Base-by-base conservation (phyloP, 2,113 vertebrate species). In the Rhinoptilus africanus region DNA sequence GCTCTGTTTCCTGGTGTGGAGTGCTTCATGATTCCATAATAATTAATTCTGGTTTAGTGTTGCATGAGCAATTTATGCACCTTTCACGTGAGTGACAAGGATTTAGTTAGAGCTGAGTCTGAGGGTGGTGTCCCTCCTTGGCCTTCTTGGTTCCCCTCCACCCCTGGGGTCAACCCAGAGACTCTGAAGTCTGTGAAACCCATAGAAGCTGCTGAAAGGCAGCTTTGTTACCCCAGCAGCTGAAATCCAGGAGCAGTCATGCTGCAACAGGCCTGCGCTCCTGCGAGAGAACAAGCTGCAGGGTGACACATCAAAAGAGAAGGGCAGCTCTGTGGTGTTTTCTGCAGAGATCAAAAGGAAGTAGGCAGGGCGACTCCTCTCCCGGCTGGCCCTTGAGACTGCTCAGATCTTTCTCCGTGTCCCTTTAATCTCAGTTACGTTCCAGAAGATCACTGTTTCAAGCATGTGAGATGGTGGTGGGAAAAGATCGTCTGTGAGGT, bases 231-330 rank as follows among this genome's bases (percentile, higher is more conserved):
- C n/a, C 84, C 77, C 78, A n/a, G 75, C 59, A 85, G 84, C 79
- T 47, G 79, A 47, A 73, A 88, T 56, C 41, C 84, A 24, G 71
- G 71, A 41, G 88, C 92, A 43, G n/a, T 86, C 92, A 2, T 69
- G 92, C 92, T 43, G 60, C 60, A 63, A 82, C 92, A 92, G 80
- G 94, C 80, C 82, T 82, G 89, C 26, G 57, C 84, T 75, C 11
- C 84, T 72, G 69, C 2, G 4, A 54, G 75, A 34, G 94, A 88
- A 68, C 84, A 57, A 34, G 80, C 92, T 81, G 53, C 34, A 23
- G 85, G 92, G 60, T 96, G 94, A 92, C 94, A 92, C 92, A 96
- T 96, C 94, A 96, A 89, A 93, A 64, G 88, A 85, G 66, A 30
- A 72, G 75, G 88, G 92, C 80, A 89, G 94, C 76, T 85, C 92